Base-by-base conservation (phyloP, 2,888 invertebrate genomes). In the Actias luna region DNA sequence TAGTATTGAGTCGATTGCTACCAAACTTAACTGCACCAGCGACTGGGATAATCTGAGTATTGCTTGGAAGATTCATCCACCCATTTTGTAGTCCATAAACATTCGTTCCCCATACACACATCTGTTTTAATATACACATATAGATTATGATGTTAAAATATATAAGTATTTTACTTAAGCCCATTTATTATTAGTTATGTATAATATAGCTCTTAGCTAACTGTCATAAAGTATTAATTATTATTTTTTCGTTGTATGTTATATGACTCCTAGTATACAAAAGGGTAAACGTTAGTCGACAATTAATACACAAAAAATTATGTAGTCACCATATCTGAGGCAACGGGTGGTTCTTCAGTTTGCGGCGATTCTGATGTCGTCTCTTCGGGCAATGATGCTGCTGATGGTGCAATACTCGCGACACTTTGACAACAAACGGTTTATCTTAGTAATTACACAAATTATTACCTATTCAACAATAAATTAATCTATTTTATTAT, bases 331-430 rank as follows among this genome's bases (percentile, higher is more conserved):
- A 69, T 61, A 16, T 80, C 77, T 10, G 66, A 61, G 33, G 73
- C 68, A 7, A 67, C 31, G 2, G 68, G 59, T 1, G 68, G 65
- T 46, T 78, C 78, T 10, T 83, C 84, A 0, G 75, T 76, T 14
- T 82, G 73, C 5, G 83, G 79, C 5, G 82, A 71, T 22, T 83
- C 85, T 16, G 79, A 69, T 12, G 82, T 71, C 5, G 74, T 73
- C 58, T 88, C 90, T 63, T 89, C 88, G 0, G 85, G 82, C 52
- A 86, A 64, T 10, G 80, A 74, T 5, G 84, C 80, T 39, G 81
- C 76, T 55, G 79, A 79, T 2, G 81, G 79, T 0, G 80, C 85
- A 59, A 89, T 79, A 62, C 84, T 88, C 1, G 88, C 89, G 46
- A 82, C 80, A 71, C 91, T 91, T 64, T 52, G 16, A 55, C 29